Evolutionary conservation across 2,888 invertebrate species (phyloP).

Genomic region (Blera fallax): DNA sequence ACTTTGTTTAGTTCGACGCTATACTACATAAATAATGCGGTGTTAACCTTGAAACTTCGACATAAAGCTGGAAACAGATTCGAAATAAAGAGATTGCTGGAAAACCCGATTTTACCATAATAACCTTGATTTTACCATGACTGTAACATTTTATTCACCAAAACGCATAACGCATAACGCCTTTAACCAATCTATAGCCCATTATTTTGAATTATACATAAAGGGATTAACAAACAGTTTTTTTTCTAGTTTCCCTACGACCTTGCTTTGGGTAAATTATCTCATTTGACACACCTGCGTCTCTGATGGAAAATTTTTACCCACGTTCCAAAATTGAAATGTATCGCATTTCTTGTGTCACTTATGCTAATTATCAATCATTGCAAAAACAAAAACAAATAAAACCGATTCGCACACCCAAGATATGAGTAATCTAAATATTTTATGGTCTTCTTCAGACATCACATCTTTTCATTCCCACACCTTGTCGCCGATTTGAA

Average conservation of each 20-base stretch:
- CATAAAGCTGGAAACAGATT: not conserved
- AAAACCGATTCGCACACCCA: not conserved
- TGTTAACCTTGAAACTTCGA: not conserved
- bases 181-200: not conserved
- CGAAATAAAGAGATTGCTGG: not conserved
- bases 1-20: too few species aligned
- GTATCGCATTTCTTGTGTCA: conserved; percentile 18
- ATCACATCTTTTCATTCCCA: not conserved
- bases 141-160: not conserved
- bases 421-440: not conserved
- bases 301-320: not conserved
- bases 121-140: conserved; percentile 10
- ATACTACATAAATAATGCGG: too few species aligned
- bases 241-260: not conserved
- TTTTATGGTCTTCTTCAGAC: not conserved
- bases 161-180: not conserved
- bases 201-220: not conserved
- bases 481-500: not conserved
- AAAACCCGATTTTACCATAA: not conserved
- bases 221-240: not conserved
- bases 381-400: conserved; percentile 4
- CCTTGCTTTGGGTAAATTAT: not conserved
- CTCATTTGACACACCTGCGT: not conserved
- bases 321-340: not conserved
- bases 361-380: conserved; percentile 6